Evolutionary conservation across 92 coral and sea anemone genomes (phyloP), one percentile per base, ranked within the genome.

Genomic region (Heteractis magnifica): DNA sequence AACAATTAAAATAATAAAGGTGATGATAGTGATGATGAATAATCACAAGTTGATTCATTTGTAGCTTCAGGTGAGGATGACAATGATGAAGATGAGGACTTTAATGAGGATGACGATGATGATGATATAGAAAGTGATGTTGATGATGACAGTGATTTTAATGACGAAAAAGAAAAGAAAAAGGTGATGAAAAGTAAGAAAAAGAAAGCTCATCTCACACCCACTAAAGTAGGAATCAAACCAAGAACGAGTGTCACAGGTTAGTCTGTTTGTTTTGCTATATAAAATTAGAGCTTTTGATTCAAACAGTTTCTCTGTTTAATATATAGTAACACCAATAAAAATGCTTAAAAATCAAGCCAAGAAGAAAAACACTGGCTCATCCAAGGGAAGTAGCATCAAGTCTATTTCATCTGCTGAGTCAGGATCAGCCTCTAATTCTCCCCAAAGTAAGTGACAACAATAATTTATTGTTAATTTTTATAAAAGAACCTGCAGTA

Each of bases 241-340:
- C 95, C 98, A 41, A 85, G 98, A 71, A 48, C 94, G 34, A 90
- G 92, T 84, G 98, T 88, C 5, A 94, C 94, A 91, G 97, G 97
- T 93, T 13, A 34, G 84, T 72, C 41, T 41, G 18, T 44, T 51
- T 6, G 18, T 75, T 65, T 12, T 65, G 18, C 12, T 79, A 0
- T 19, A 73, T 13, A 73, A 4, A 55, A 55, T 9, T 55, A 55
- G 14, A 55, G 14, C 10, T 55, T 55, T 55, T 34, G 44, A 34
- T 34, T 34, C 44, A 34, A 34, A 34, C 44, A 34, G 18, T 56
- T 6, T 79, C 10, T 82, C 53, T 51, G 71, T 13, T 50, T 78
- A 6, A 15, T 23, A 3, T 20, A 11, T 65, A 93, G 97, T 93
- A 60, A 93, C 97, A 3, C 97, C 97, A 56, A 76, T 93, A 6